Evolutionary conservation across 2,797 vertebrate species (phyloP), one percentile per base, ranked within the genome.

Genomic region (Eremophila alpestris): DNA sequence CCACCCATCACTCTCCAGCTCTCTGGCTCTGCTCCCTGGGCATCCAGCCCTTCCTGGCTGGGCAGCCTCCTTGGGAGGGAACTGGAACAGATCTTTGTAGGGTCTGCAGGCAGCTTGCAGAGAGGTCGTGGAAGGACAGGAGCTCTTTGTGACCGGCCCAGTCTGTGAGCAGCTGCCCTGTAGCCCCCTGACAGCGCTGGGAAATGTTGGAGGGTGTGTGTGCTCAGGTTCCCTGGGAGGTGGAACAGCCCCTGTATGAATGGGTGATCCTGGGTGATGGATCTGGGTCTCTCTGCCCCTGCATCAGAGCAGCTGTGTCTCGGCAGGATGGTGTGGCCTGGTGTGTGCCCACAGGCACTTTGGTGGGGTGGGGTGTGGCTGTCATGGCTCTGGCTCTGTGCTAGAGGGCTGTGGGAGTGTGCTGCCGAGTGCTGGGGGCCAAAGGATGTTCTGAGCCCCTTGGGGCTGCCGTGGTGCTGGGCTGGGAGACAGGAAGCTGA

Each of bases 31-130:
- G 68, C 59, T 93, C 67, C 55, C 55, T 43, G 80, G 48, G 43
- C 91, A 90, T 16, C 7, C 60, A 70, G 83, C 80, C 64, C 76
- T 84, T 67, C 85, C 88, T 73, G 78, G 54, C 87, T 68, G 63
- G 56, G 67, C 79, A 85, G 76, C 32, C 58, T 56, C 13, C 62
- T 43, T 2, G 5, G 48, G 48, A 84, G 24, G 29, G 29, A 32
- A 48, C 54, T 48, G 69, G 55, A 65, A 12, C 9, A 16, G 54
- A 46, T 80, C 67, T 65, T 70, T 81, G 62, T 11, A 48, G 46
- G 17, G 11, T 41, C 34, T 82, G 58, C 43, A 67, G 64, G 69
- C 46, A 43, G 52, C 34, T 23, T 21, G 13, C 46, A 46, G 46
- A 58, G 36, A 3, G 14, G 46, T 32, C 38, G 16, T 0, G 2